Percentiles rank a stretch among this genome's conserved stretches.
Conservation (phyloP, 2,888 invertebrate species). For the Tipula vernalis region DNA sequence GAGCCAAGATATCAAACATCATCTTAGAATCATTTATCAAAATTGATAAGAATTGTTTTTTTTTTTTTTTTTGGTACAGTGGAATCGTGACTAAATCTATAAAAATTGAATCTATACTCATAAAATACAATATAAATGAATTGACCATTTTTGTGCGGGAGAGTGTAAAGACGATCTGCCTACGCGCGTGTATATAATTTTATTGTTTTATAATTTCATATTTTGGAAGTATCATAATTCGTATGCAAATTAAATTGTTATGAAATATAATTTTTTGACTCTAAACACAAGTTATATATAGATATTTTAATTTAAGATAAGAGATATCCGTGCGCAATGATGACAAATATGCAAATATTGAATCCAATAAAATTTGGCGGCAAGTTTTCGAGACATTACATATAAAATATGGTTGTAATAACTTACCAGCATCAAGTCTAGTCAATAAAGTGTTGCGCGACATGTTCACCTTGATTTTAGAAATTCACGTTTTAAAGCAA, state of each 20-base stretch:
- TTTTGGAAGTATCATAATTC: background rate
- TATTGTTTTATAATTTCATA: background rate
- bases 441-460: background rate
- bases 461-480: background rate
- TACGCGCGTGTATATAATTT: background rate
- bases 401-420: background rate
- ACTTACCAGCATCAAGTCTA: background rate
- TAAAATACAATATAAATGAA: background rate
- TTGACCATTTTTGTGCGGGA: background rate
- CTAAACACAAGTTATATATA: background rate
- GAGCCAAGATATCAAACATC: background rate
- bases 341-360: background rate
- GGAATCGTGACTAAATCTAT: background rate
- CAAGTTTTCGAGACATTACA: background rate
- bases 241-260: background rate
- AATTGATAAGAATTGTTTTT: background rate
- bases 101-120: background rate
- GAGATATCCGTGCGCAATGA: background rate
- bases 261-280: background rate
- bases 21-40: background rate
- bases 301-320: background rate
- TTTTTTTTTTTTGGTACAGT: background rate
- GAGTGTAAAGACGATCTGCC: background rate
- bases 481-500: background rate
- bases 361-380: background rate